Percentiles rank a stretch among this genome's conserved stretches.
Conservation (phyloP, 2,888 invertebrate genomes). For the Rhingia rostrata region DNA sequence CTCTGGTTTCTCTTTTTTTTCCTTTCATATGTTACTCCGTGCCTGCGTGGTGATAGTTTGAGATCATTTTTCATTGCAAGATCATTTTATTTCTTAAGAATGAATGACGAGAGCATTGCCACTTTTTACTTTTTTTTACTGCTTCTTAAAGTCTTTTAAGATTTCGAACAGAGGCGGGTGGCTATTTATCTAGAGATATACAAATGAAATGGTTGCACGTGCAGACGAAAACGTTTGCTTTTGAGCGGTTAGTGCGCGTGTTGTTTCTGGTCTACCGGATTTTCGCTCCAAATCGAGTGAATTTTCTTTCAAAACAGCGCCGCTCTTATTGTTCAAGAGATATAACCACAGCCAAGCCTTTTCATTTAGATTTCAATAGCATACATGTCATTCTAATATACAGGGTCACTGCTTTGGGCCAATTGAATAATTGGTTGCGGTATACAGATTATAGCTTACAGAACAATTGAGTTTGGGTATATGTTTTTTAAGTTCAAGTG, state of each 20-base stretch:
- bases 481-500: too few species aligned
- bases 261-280: conserved; percentile 42
- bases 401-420: conserved; percentile 13
- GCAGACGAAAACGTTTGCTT: conserved; percentile 1
- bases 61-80: conserved; percentile 71
- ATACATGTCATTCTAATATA: conserved; percentile 48
- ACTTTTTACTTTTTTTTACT: conserved; percentile 15
- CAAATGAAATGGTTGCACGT: conserved; percentile 50
- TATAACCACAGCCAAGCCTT: conserved; percentile 55
- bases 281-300: conserved; percentile 18
- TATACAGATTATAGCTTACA: background rate
- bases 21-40: conserved; percentile 44
- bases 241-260: conserved; percentile 43
- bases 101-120: conserved; percentile 12
- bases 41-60: conserved; percentile 40
- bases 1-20: conserved; percentile 41
- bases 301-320: conserved; percentile 20
- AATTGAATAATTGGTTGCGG: conserved; percentile 56
- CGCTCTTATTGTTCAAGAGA: conserved; percentile 23
- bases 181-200: conserved; percentile 24
- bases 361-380: conserved; percentile 37
- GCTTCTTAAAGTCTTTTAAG: conserved; percentile 25
- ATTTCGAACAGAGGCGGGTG: conserved; percentile 22
- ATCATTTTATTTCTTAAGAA: conserved; percentile 57
- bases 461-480: too few species aligned